These are phyloP conservation scores for Melanchra persicariae DNA, from an alignment of 2,888 invertebrate species.

Conservation along the genomic window DNA sequence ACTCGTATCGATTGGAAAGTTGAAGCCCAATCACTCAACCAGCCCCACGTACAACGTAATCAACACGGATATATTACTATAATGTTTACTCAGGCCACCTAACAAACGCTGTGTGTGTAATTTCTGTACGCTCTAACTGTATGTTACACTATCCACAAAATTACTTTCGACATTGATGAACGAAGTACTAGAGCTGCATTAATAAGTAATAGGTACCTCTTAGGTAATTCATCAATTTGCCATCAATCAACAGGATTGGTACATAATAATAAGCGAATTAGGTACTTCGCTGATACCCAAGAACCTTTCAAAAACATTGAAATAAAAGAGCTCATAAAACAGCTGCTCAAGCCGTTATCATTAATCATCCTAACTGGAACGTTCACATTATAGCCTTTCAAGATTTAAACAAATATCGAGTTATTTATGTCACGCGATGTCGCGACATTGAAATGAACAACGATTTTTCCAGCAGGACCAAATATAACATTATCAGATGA, in stretches of 20 bases:
- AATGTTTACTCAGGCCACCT: constrained; percentile 66
- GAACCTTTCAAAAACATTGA: constrained; percentile 45
- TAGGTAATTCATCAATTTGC: constrained; percentile 28
- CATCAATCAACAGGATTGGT: constrained; percentile 30
- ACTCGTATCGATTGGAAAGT: constrained; percentile 70
- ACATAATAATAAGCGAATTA: constrained; percentile 41
- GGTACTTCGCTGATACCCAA: constrained; percentile 16
- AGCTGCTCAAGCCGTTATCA: constrained; percentile 42
- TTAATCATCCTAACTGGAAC: constrained; percentile 60
- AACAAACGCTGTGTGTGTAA: constrained; percentile 46
- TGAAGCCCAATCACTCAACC: constrained; percentile 71
- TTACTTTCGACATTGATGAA: constrained; percentile 28
- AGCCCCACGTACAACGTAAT: constrained; percentile 66
- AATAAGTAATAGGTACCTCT: constrained; percentile 4
- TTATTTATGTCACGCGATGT: constrained; percentile 63
- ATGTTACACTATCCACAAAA: constrained; percentile 12
- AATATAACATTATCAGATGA: constrained; percentile 82
- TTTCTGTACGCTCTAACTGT: constrained; percentile 19
- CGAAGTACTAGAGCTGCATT: constrained; percentile 4
- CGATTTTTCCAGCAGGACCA: constrained; percentile 73
- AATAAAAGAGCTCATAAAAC: constrained; percentile 40
- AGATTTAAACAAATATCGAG: constrained; percentile 63
- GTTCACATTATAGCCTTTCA: constrained; percentile 54
- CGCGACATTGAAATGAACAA: constrained; percentile 63
- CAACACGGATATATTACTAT: constrained; percentile 66